These are phyloP conservation scores for Bombus sibiricus DNA, from an alignment of 1,140 invertebrate species.

Conservation along the genomic window DNA sequence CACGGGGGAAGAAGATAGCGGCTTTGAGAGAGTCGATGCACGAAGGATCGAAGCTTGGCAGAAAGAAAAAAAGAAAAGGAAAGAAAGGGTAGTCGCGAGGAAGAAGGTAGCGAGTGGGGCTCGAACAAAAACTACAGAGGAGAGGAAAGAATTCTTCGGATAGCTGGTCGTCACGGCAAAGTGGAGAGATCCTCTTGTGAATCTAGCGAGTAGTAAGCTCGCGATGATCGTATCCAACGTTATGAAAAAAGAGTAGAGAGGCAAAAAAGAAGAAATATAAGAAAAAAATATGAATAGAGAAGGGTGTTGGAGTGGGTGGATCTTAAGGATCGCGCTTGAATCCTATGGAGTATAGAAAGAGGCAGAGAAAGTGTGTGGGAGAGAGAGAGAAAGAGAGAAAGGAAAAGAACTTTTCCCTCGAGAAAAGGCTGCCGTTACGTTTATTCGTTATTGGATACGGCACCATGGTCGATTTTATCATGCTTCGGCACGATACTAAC, in stretches of 20 bases:
- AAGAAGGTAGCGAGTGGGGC: too few relatives aligned
- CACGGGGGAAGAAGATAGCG: too few relatives aligned
- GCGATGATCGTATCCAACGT: slow-evolving; percentile 9
- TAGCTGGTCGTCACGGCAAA: slow-evolving; percentile 1
- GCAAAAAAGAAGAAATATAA: not conserved
- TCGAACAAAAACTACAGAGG: not conserved
- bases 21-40: not conserved
- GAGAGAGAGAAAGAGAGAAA: not conserved
- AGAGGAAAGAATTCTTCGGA: not conserved
- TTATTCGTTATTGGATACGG: slow-evolving; percentile 20
- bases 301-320: not conserved
- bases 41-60: not conserved
- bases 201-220: not conserved
- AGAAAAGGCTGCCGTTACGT: slow-evolving; percentile 16
- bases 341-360: slow-evolving; percentile 37
- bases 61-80: too few relatives aligned
- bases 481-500: not conserved
- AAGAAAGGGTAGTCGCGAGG: too few relatives aligned
- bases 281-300: not conserved
- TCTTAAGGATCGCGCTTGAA: slow-evolving; percentile 40
- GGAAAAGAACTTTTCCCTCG: not conserved
- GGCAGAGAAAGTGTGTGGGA: not conserved
- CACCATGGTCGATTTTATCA: slow-evolving; percentile 23
- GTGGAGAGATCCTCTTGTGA: slow-evolving; percentile 19
- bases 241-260: not conserved